Percentiles rank a stretch among this genome's conserved stretches.
Conservation (phyloP, 2,888 invertebrate genomes). For the Synergus umbraculus region DNA sequence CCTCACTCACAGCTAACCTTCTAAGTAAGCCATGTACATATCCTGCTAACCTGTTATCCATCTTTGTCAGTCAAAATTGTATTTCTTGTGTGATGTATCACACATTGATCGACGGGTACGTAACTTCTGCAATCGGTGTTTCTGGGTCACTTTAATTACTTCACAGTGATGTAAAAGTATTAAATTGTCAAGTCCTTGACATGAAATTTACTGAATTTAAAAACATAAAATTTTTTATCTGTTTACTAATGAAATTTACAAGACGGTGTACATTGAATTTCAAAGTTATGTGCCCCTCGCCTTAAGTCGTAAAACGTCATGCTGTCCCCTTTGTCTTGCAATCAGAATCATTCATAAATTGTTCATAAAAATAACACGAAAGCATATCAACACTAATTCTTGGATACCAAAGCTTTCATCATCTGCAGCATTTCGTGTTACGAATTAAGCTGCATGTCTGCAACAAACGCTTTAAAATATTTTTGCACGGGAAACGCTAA, state of each 20-base stretch:
- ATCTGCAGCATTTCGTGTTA: constrained; percentile 48
- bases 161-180: too few relatives aligned
- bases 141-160: background rate
- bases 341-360: background rate
- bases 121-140: constrained; percentile 1
- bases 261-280: background rate
- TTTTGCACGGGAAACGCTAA: constrained; percentile 42
- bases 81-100: background rate
- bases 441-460: constrained; percentile 48
- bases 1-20: constrained; percentile 76
- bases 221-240: too few relatives aligned
- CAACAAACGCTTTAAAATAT: constrained; percentile 2
- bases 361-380: background rate
- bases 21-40: constrained; percentile 77
- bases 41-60: constrained; percentile 63
- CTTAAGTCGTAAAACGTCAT: constrained; percentile 5
- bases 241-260: too few relatives aligned
- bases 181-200: too few relatives aligned
- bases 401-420: constrained; percentile 22
- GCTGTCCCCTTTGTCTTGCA: background rate
- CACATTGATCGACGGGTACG: background rate
- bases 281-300: background rate
- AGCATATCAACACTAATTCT: constrained; percentile 2
- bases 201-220: too few relatives aligned
- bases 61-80: constrained; percentile 2